These are phyloP conservation scores for Drosophila yooni DNA, from an alignment of 2,888 invertebrate genomes.

Conservation along the genomic window DNA sequence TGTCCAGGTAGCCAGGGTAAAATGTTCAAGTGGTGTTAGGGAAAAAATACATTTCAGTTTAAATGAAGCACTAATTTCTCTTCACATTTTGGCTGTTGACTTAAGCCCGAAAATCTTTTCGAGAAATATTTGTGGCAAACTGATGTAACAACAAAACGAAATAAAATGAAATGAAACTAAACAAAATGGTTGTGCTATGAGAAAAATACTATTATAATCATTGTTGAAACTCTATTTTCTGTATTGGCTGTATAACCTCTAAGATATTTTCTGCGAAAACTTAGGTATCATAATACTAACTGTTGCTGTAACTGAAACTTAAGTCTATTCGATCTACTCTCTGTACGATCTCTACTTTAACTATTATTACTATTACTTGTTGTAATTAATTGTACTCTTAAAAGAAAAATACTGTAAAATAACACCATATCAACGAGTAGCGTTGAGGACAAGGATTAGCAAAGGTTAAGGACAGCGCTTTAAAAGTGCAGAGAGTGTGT, in stretches of 20 bases:
- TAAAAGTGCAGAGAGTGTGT: conserved; percentile 63
- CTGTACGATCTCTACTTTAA: conserved; percentile 48
- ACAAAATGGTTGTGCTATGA: conserved; percentile 76
- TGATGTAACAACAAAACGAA: conserved; percentile 29
- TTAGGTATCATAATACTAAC: conserved; percentile 49
- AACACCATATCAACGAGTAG: conserved; percentile 82
- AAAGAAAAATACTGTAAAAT: conserved; percentile 75
- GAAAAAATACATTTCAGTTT: conserved; percentile 24
- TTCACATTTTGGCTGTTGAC: conserved; percentile 68
- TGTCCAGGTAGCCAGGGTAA: conserved; percentile 70
- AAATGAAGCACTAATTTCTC: conserved; percentile 32
- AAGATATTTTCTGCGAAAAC: conserved; percentile 38
- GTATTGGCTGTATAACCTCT: conserved; percentile 42
- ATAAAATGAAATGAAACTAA: conserved; percentile 42
- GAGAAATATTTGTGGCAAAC: conserved; percentile 30
- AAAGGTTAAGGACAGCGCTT: conserved; percentile 60
- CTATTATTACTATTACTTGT: conserved; percentile 44
- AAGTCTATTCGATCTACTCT: conserved; percentile 63
- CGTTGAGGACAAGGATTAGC: conserved; percentile 49
- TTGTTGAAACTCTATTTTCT: conserved; percentile 60
- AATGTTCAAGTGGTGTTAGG: conserved; percentile 12
- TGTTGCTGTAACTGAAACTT: conserved; percentile 63
- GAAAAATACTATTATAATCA: conserved; percentile 47
- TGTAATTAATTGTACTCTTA: conserved; percentile 50
- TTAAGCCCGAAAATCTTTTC: conserved; percentile 31